Conservation (phyloP, 2,888 invertebrate genomes). For the Aphidoletes aphidimyza region DNA sequence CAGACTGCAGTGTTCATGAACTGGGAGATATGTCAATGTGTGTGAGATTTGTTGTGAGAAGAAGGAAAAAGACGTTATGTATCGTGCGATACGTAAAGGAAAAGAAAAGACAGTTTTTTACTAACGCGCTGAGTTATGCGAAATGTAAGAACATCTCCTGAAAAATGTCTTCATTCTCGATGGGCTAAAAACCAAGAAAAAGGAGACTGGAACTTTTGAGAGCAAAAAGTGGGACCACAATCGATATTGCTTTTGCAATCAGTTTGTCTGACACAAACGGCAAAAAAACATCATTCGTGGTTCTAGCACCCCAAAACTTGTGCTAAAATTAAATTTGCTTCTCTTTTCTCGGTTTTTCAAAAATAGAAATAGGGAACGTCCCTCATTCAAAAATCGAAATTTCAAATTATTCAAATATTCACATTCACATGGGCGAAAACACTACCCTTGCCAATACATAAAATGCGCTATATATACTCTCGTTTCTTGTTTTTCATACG, state of each 20-base stretch:
- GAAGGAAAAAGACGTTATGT: constrained; percentile 23
- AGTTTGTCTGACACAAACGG: too few species aligned
- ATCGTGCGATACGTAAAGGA: background rate
- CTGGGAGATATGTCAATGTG: background rate
- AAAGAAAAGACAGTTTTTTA: background rate
- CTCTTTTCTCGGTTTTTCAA: background rate
- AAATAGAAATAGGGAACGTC: background rate
- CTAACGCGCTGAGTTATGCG: background rate
- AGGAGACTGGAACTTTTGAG: background rate
- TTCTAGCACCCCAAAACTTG: background rate
- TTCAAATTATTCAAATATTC: constrained; percentile 21
- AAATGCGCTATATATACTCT: background rate
- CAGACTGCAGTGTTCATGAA: too few species aligned
- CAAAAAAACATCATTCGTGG: too few species aligned
- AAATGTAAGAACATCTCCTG: background rate
- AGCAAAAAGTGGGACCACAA: background rate
- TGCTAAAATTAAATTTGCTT: background rate
- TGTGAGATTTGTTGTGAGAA: background rate
- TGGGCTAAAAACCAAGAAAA: background rate
- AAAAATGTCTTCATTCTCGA: background rate
- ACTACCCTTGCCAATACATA: background rate
- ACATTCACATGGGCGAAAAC: background rate
- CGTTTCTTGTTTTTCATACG: background rate
- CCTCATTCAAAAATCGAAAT: constrained; percentile 2
- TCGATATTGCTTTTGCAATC: too few species aligned